Evolutionary conservation across 1,140 invertebrate species (phyloP), one percentile per base, ranked within the genome.

Genomic region (Maniola jurtina): DNA sequence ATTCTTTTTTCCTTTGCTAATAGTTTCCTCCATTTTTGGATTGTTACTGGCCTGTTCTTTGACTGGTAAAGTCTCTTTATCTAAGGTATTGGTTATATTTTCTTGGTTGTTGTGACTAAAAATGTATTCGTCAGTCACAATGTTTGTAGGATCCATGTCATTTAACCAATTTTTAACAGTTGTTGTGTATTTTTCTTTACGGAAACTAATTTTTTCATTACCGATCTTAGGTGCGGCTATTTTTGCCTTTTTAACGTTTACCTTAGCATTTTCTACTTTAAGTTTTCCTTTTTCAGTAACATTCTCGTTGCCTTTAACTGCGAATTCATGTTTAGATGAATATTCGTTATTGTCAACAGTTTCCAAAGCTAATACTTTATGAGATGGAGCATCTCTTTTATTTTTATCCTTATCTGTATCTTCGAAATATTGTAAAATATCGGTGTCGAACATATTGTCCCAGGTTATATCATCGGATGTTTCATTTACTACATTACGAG

Each of bases 151-250:
- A 64, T 78, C 73, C 13, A 84, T 61, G 63, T 79, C 68, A 36
- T 78, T 68, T 6, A 88, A 70, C 85, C 84, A 89, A 55, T 81
- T 81, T 59, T 80, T 83, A 6, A 89, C 74, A 16, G 70, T 64
- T 40, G 77, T 84, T 10, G 68, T 85, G 67, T 79, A 84, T 48
- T 78, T 85, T 63, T 83, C 72, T 73, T 85, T 88, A 6, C 80
- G 72, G 14, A 70, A 73, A 36, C 48, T 67, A 16, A 64, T 55
- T 75, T 74, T 68, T 14, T 42, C 8, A 42, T 61, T 66, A 15
- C 11, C 5, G 52, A 63, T 66, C n/a, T 67, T 68, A 10, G 34
- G 0, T 13, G 38, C 25, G 13, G n/a, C n/a, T 48, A 74, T 72
- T 34, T 61, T 66, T 48, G 36, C 64, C 38, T 67, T 68, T 57